Evolutionary conservation across 1,140 invertebrate genomes (phyloP), one percentile per base, ranked within the genome.

Genomic region (Macrobrachium nipponense): DNA sequence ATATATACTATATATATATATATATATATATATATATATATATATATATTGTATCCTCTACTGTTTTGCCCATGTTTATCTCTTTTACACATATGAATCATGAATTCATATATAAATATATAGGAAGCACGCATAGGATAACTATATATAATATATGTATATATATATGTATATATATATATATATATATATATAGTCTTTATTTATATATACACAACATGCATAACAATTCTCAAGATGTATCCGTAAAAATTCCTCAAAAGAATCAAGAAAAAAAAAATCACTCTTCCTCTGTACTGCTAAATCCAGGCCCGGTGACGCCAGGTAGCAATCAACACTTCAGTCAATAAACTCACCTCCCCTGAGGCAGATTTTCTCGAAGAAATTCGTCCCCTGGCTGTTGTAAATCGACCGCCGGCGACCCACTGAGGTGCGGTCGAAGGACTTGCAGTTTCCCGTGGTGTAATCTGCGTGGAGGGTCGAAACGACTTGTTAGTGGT

Each of bases 291-390:
- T n/a, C 72, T 73, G 18, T 18, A 12, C 11, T 51, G 43, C 10
- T 23, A 36, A 70, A 12, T 17, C 2, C 7, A 10, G 43, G 1
- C n/a, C 23, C 72, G 27, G 27, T 6, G 44, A 58, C n/a, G 5
- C 15, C 43, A 51, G 18, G 18, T 18, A 18, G 2, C 12, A 43
- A 75, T 20, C 20, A 11, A 3, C 43, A 3, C 10, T 0, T 14
- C 79, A 60, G 0, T 23, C 10, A 59, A 12, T 6, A 8, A 15
- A 73, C 83, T 82, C 20, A 86, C 84, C 76, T 62, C 92, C 92
- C 87, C 91, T 88, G 10, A 93, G 88, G 75, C 92, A 93, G 62
- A 93, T 91, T 82, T 93, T 93, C 87, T 93, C 92, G 89, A 92
- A 93, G 86, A 92, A 93, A 86, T 91, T 92, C 75, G 91, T 90